Percentiles rank a stretch among this genome's conserved stretches.
Conservation (phyloP, 1,140 invertebrate genomes). For the Leptopilina clavipes region DNA sequence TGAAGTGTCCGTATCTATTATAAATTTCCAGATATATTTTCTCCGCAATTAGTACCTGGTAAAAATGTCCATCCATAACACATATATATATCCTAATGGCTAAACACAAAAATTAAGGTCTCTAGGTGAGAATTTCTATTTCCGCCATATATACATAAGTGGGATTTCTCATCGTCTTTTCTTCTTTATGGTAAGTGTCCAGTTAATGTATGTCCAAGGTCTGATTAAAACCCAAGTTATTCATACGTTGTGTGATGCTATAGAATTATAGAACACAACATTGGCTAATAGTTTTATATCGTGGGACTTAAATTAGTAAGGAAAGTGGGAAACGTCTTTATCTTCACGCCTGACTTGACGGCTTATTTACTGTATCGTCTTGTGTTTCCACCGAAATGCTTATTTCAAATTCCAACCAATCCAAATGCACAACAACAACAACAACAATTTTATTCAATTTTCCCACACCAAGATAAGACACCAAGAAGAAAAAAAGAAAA, state of each 20-base stretch:
- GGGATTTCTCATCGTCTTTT: background rate
- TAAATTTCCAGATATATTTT: constrained; percentile 51
- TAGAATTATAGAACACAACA: constrained; percentile 17
- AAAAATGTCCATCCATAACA: constrained; percentile 46
- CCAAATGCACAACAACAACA: background rate
- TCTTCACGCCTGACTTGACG: background rate
- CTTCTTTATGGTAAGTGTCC: constrained; percentile 19
- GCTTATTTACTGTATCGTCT: background rate
- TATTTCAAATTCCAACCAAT: constrained; percentile 8
- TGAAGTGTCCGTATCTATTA: constrained; percentile 51
- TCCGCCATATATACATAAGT: background rate
- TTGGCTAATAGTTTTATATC: constrained; percentile 19
- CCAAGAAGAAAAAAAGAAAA: background rate
- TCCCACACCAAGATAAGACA: constrained; percentile 25
- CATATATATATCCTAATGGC: background rate
- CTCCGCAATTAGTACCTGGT: constrained; percentile 52
- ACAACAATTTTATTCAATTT: constrained; percentile 3
- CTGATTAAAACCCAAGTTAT: constrained; percentile 5
- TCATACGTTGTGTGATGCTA: background rate
- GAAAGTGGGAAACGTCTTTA: constrained; percentile 24
- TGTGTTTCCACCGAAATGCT: constrained; percentile 6
- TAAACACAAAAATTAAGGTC: constrained; percentile 6
- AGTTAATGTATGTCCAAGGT: constrained; percentile 13
- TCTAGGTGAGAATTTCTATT: background rate
- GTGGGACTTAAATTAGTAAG: constrained; percentile 1